These are phyloP conservation scores for Enhydra lutris DNA, from an alignment of 2,113 vertebrate species.

Conservation along the genomic window DNA sequence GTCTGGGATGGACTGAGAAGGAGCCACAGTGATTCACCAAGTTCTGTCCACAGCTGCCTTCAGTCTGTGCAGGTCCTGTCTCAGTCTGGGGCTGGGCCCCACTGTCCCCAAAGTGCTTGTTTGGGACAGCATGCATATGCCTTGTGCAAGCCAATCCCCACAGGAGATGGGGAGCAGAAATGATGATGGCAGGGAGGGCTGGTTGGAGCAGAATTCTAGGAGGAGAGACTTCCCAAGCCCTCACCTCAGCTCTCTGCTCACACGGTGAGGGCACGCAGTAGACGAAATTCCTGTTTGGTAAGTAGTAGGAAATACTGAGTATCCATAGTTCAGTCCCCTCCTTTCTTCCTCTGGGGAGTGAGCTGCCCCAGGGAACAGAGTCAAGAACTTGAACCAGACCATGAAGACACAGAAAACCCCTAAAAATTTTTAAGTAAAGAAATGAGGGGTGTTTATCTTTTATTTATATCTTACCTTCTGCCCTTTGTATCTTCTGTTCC, in stretches of 20 bases:
- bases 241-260: neutral
- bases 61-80: neutral
- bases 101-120: neutral
- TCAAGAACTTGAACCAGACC: neutral
- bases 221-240: no score
- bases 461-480: neutral
- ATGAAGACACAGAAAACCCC: neutral
- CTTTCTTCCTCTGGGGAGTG: neutral
- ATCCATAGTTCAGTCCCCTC: neutral
- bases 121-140: neutral
- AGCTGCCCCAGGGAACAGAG: neutral
- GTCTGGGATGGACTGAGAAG: neutral
- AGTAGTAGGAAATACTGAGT: neutral
- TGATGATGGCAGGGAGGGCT: no score
- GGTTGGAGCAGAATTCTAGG: neutral
- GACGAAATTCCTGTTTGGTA: neutral
- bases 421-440: neutral
- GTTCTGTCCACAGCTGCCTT: no score
- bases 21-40: no score
- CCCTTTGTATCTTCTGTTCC: neutral
- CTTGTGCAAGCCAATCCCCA: neutral
- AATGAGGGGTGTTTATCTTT: neutral
- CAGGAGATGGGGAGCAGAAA: neutral
- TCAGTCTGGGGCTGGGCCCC: neutral
- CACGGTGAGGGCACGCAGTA: accelerated